Base-by-base conservation (phyloP, 2,888 invertebrate genomes). In the Drosophila gaucha region DNA sequence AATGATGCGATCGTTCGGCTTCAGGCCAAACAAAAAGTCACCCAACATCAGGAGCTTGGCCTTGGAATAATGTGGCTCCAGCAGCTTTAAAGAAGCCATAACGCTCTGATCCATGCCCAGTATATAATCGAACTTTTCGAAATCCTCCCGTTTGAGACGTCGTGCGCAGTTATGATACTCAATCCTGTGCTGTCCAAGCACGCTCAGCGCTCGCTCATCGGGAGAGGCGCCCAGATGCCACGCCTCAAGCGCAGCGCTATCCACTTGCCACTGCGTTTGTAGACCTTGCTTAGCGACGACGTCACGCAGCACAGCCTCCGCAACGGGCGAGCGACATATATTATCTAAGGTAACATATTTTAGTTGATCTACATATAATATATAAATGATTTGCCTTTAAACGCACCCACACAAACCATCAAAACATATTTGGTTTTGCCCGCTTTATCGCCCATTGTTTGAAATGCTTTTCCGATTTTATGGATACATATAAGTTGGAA, bases 71-170 rank as follows among this genome's bases (percentile, higher is more conserved):
- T 55, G 46, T 3, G 86, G 89, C 3, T 65, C 50, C 82, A 93
- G 92, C 44, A 92, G 91, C 41, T 93, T 93, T 33, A 97, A 91
- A 66, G 94, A 94, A 1, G 90, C 91, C 90, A 98, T 96, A 89
- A 98, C 98, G n/a, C 94, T 94, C 59, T 96, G 93, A 90, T 98
- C 98, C 98, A 98, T 98, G 12, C 97, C 98, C 93, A 98, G 96
- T 79, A 98, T 97, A 90, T 94, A 96, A 91, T 98, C 95, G 91
- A 95, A 98, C 20, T 93, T 92, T 3, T 93, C 89, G 85, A 96
- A 98, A 90, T 98, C 98, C 4, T 93, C 93, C 35, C 92, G 79
- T 1, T 91, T 93, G 35, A 98, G 70, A 91, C 95, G 95, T 91
- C 97, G 93, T 5, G 96, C 97, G 84, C 92, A 92, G 83, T 97